Evolutionary conservation across 2,888 invertebrate genomes (phyloP).

Genomic region (Geotrupes spiniger): DNA sequence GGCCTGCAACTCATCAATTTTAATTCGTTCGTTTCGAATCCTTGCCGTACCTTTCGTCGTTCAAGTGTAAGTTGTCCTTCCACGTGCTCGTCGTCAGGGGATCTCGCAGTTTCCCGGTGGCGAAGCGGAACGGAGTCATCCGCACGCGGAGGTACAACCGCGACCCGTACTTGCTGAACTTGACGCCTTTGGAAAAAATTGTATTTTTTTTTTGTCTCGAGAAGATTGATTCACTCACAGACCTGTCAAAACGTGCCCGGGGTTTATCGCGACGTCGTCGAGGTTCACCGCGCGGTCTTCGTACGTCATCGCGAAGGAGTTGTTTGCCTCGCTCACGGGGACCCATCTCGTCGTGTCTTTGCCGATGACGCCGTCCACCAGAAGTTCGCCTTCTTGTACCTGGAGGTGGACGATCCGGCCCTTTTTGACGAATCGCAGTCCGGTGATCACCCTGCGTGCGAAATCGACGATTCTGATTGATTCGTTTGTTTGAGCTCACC

Average conservation of each 20-base stretch:
- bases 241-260: slow-evolving; percentile 68
- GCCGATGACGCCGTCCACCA: slow-evolving; percentile 64
- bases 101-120: slow-evolving; percentile 64
- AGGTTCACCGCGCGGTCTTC: slow-evolving; percentile 76
- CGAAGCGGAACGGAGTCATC: slow-evolving; percentile 75
- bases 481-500: no score
- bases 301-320: slow-evolving; percentile 59
- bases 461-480: no score
- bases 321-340: slow-evolving; percentile 54
- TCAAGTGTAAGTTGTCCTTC: slow-evolving; percentile 82
- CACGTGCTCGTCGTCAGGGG: slow-evolving; percentile 66
- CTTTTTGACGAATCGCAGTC: slow-evolving; percentile 70
- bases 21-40: no score
- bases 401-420: slow-evolving; percentile 79
- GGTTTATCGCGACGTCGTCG: slow-evolving; percentile 70
- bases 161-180: slow-evolving; percentile 57
- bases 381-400: slow-evolving; percentile 70
- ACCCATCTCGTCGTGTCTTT: slow-evolving; percentile 63
- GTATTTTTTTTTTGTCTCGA: not conserved
- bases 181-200: not conserved
- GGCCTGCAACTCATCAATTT: no score
- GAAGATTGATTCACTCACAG: slow-evolving; percentile 60
- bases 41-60: no score
- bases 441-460: slow-evolving; percentile 70
- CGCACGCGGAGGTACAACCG: slow-evolving; percentile 82